phyloP scores from a whole-genome alignment of 1,140 invertebrate species.

The Maniola jurtina region DNA sequence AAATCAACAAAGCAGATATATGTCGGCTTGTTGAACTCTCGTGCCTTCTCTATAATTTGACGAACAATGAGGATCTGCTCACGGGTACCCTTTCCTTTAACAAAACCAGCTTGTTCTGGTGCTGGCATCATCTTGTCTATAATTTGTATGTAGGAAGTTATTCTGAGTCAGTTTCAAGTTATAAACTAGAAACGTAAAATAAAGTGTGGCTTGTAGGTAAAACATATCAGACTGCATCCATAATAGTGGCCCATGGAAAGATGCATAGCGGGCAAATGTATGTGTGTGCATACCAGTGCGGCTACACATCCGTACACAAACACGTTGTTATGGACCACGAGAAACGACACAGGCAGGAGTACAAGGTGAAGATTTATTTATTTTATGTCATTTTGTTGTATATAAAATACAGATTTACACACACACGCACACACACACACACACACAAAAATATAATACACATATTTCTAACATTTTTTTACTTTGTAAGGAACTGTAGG shows the following conservation, averaged over 20 bases:
- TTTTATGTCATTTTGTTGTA: background rate
- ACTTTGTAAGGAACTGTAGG: too few species aligned
- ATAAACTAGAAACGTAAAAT: background rate
- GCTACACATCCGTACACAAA: conserved; percentile 49
- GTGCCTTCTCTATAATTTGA: too few species aligned
- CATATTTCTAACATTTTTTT: too few species aligned
- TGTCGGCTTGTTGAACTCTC: too few species aligned
- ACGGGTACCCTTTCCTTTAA: too few species aligned
- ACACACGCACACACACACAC: background rate
- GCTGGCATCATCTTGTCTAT: too few species aligned
- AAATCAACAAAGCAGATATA: too few species aligned
- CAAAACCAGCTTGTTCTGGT: too few species aligned
- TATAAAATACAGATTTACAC: background rate
- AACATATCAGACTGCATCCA: conserved; percentile 50
- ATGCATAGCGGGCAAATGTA: conserved; percentile 44
- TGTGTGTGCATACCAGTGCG: conserved; percentile 50
- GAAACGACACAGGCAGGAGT: conserved; percentile 46
- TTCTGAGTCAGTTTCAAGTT: too few species aligned
- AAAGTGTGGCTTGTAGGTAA: conserved; percentile 41
- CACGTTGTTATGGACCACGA: conserved; percentile 56
- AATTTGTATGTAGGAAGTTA: too few species aligned
- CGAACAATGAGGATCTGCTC: too few species aligned
- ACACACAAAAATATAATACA: too few species aligned
- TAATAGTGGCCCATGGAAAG: conserved; percentile 52
- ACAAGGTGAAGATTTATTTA: conserved; percentile 43